Base-by-base conservation (phyloP, 2,113 vertebrate genomes). In the Dipodomys ordii region DNA sequence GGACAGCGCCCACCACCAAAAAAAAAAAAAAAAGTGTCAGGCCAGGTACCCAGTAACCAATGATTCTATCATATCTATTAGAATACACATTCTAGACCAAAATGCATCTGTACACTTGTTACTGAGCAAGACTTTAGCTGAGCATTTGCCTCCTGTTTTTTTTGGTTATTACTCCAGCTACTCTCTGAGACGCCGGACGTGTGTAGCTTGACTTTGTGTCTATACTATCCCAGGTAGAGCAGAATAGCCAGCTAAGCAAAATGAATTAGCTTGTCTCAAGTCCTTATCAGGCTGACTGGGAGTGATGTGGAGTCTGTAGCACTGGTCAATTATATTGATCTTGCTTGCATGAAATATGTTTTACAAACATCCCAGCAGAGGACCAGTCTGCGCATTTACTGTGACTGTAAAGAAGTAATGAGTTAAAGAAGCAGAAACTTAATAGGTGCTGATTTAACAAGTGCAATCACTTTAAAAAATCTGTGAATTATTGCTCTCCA, bases 381-480 rank as follows among this genome's bases (percentile, higher is more conserved):
- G 84, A 77, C 10, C 27, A 12, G 18, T 76, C n/a, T 91, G 46
- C 39, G 20, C 39, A 57, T 83, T 96, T 83, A 65, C 74, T 73
- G 60, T 67, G 71, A 28, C 79, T 25, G 0, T 18, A 79, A 96
- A 84, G 71, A 83, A 89, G 83, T 19, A 64, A 80, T 16, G 65
- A 93, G 35, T 92, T 69, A 95, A 91, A 89, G 76, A 72, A 27
- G 28, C 18, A 73, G 32, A 74, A 67, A 77, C 60, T 81, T 88
- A 90, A 86, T 64, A 85, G 46, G 76, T 6, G 28, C 77, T 1
- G 2, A 82, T 91, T 96, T 93, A 94, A 95, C 87, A 90, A 79
- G 30, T n/a, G 16, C 25, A 87, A 78, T 95, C 93, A 96, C 96
- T 97, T 95, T 82, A 84, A 96, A 98, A 57, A 91, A 79, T 90